Percentiles rank a stretch among this genome's conserved stretches.
These are phyloP conservation scores for Cossypha heuglini DNA, from an alignment of 2,797 vertebrate genomes.

Conservation along the genomic window DNA sequence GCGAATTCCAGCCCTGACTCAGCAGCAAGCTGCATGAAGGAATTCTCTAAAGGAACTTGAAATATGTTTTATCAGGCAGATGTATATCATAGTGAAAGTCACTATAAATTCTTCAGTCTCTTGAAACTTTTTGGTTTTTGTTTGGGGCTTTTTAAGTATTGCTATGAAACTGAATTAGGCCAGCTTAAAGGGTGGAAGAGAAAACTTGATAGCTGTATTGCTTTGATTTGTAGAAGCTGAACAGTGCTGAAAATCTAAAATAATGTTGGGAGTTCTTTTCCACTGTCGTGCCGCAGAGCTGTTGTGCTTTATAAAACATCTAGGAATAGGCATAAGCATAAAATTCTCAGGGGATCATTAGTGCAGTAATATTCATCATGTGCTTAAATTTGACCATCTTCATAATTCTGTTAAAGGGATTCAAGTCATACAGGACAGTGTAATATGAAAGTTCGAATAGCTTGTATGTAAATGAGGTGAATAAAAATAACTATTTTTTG, in stretches of 20 bases:
- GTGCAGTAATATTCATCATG: neutral
- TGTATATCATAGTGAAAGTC: neutral
- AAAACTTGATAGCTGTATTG: neutral
- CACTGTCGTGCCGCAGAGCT: neutral
- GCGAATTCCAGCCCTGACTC: neutral
- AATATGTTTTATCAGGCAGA: neutral
- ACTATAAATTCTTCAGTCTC: neutral
- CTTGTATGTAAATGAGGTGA: neutral
- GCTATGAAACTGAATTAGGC: neutral
- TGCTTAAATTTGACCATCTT: neutral
- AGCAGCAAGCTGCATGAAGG: neutral
- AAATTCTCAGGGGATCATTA: neutral
- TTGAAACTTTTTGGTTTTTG: neutral
- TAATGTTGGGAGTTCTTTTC: neutral
- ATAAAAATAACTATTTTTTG: neutral
- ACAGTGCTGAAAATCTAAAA: neutral
- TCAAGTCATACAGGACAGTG: neutral
- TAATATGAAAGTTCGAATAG: rapidly evolving
- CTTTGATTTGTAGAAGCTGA: slow-evolving; percentile 1
- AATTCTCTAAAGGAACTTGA: slow-evolving; percentile 11
- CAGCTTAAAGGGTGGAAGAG: neutral
- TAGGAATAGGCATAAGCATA: neutral
- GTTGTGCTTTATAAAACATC: neutral
- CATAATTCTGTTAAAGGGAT: neutral
- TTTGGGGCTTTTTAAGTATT: neutral